Evolutionary conservation across 2,797 vertebrate genomes (phyloP).

Genomic region (Arctocebus calabarensis): DNA sequence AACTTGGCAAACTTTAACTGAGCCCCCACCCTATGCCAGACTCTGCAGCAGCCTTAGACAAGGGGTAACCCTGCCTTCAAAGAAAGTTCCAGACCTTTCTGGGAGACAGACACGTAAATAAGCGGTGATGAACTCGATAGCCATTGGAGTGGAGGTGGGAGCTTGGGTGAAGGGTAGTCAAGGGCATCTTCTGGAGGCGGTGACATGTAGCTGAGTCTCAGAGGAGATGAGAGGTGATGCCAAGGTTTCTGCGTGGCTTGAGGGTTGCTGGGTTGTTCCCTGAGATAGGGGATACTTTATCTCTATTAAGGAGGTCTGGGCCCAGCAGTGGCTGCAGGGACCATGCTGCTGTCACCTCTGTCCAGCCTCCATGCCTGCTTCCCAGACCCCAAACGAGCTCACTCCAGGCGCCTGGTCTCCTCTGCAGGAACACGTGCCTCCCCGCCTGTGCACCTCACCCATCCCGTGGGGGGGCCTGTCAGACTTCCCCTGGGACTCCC

Average conservation of each 20-base stretch:
- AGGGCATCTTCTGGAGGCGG: constrained; percentile 49
- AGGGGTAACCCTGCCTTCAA: not conserved
- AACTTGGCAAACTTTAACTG: not conserved
- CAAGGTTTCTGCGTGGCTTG: not conserved
- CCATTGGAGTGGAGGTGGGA: not conserved
- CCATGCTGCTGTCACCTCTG: not conserved
- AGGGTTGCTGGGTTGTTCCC: not conserved
- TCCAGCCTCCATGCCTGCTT: not conserved
- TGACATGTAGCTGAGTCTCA: not conserved
- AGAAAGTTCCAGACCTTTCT: not conserved
- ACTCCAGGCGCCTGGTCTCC: not conserved
- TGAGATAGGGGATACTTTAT: not conserved
- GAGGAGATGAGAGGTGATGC: not conserved
- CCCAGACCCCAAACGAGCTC: not conserved
- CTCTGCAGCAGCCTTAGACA: not conserved
- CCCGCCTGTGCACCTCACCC: constrained; percentile 92
- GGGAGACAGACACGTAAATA: not conserved
- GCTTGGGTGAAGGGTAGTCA: not conserved
- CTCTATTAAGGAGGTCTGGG: not conserved
- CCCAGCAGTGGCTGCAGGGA: not conserved
- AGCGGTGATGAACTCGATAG: not conserved
- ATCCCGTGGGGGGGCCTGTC: constrained; percentile 86
- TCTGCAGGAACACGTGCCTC: constrained; percentile 87
- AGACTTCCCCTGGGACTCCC: constrained; percentile 27
- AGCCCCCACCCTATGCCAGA: not conserved